Evolutionary conservation across 2,113 vertebrate genomes (phyloP).

Genomic region (Albula glossodonta): DNA sequence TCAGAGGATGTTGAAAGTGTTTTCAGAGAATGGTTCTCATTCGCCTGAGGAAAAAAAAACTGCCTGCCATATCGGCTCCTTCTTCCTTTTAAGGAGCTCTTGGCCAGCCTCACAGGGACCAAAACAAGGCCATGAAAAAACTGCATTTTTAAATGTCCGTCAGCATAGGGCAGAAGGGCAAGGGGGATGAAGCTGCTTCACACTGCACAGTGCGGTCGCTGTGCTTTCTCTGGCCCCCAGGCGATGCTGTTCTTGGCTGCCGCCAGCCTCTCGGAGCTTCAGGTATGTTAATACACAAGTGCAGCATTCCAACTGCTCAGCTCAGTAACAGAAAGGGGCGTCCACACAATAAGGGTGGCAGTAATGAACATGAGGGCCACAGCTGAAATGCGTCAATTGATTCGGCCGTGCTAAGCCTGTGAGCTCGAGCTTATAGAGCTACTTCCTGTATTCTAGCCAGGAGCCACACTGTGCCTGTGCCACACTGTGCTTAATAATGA

Average conservation of each 20-base stretch:
- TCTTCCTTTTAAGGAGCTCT: slow-evolving; percentile 77
- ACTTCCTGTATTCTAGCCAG: no score
- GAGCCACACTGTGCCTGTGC: no score
- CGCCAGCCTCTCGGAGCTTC: neutral
- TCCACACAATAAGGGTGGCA: neutral
- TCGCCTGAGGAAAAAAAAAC: slow-evolving; percentile 42
- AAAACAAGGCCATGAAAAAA: neutral
- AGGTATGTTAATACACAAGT: neutral
- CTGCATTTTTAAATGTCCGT: slow-evolving; percentile 6
- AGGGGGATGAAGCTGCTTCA: neutral
- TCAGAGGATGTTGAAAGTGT: neutral
- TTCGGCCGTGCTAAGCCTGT: neutral
- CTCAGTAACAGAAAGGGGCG: neutral
- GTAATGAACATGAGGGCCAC: neutral
- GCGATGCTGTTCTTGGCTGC: neutral
- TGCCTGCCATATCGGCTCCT: slow-evolving; percentile 53
- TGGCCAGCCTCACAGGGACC: slow-evolving; percentile 56
- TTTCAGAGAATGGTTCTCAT: neutral
- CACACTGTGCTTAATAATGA: neutral
- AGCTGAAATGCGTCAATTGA: neutral
- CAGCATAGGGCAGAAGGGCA: neutral
- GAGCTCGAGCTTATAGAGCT: neutral
- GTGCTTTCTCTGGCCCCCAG: neutral
- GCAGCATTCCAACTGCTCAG: neutral
- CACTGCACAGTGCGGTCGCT: neutral